These are phyloP conservation scores for Iselma pallidipennis DNA, from an alignment of 2,888 invertebrate species.

Conservation along the genomic window DNA sequence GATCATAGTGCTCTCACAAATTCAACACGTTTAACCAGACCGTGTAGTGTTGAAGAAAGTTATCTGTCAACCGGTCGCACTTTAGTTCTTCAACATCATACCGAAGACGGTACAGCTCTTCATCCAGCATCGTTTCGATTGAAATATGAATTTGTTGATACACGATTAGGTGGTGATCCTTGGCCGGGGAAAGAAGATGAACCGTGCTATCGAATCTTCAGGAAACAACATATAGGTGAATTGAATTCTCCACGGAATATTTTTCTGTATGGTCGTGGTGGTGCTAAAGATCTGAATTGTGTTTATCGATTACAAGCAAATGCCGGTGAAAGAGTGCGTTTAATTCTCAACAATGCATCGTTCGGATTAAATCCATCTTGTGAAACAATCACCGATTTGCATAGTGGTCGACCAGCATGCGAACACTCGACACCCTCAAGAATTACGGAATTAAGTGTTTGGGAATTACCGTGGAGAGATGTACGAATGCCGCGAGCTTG, in stretches of 20 bases:
- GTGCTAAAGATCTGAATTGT: conserved; percentile 75
- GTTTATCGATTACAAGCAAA: conserved; percentile 75
- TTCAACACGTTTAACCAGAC: conserved; percentile 74
- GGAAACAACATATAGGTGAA: conserved; percentile 66
- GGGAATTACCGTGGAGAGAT: conserved; percentile 75
- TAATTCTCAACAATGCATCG: conserved; percentile 72
- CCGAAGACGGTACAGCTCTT: conserved; percentile 75
- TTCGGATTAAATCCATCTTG: conserved; percentile 71
- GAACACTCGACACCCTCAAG: conserved; percentile 52
- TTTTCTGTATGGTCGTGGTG: conserved; percentile 83
- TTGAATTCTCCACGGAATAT: conserved; percentile 73
- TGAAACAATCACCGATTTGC: conserved; percentile 70
- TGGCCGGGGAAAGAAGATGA: conserved; percentile 57
- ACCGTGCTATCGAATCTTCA: conserved; percentile 66
- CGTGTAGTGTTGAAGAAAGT: conserved; percentile 79
- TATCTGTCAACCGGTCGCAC: conserved; percentile 66
- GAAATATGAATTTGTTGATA: conserved; percentile 84
- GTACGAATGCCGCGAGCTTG: conserved; percentile 73
- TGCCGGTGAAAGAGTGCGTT: conserved; percentile 60
- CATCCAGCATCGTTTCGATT: conserved; percentile 74
- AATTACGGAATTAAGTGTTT: conserved; percentile 62
- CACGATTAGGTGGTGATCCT: conserved; percentile 71
- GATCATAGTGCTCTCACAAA: conserved; percentile 79
- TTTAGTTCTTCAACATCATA: conserved; percentile 60
- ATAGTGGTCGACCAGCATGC: conserved; percentile 71